Percentiles rank a stretch among this genome's conserved stretches.
Evolutionary conservation across 2,888 invertebrate species (phyloP).

Genomic region (Drosophila kokeensis): DNA sequence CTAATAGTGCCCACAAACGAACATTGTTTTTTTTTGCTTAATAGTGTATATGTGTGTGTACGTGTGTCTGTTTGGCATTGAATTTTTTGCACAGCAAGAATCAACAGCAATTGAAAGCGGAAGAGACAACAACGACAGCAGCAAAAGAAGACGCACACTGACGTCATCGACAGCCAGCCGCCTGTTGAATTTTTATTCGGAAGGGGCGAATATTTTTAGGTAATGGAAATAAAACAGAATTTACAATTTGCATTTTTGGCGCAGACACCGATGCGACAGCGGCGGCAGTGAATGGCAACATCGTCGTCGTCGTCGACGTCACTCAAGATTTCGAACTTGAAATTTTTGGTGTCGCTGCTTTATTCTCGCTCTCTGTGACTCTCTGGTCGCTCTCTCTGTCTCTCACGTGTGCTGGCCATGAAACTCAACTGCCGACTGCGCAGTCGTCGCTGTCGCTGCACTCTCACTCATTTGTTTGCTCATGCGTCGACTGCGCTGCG

Average conservation of each 20-base stretch:
- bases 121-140: constrained; percentile 7
- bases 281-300: background rate
- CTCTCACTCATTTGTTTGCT: constrained; percentile 60
- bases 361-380: constrained; percentile 2
- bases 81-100: constrained; percentile 54
- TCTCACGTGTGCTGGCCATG: constrained; percentile 41
- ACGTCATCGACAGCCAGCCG: constrained; percentile 47
- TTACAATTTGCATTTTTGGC: constrained; percentile 47
- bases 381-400: constrained; percentile 6
- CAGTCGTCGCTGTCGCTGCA: constrained; percentile 44
- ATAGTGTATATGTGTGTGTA: constrained; percentile 4
- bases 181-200: constrained; percentile 53
- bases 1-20: constrained; percentile 19
- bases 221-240: constrained; percentile 45
- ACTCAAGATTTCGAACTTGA: constrained; percentile 38
- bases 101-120: constrained; percentile 25
- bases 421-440: constrained; percentile 48
- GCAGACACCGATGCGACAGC: constrained; percentile 42
- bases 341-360: constrained; percentile 13
- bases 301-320: constrained; percentile 22
- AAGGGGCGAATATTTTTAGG: constrained; percentile 42
- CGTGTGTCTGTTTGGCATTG: constrained; percentile 59
- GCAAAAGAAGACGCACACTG: constrained; percentile 31
- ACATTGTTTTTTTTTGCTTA: constrained; percentile 19
- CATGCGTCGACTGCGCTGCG: constrained; percentile 47